Conservation (phyloP, 2,797 vertebrate species). For the Galagoides demidoff region DNA sequence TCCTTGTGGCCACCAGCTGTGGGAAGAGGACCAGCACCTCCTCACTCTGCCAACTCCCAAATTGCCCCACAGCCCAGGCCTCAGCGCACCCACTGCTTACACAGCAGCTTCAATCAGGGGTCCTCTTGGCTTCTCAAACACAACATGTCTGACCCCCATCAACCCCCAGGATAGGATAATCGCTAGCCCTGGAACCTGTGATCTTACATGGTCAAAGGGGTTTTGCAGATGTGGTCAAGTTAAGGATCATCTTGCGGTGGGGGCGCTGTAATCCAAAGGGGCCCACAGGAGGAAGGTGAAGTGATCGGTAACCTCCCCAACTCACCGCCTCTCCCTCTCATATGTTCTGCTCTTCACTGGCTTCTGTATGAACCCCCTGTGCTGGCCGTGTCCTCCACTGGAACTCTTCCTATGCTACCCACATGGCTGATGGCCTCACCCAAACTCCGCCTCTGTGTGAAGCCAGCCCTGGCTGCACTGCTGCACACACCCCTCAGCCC, state of each 20-base stretch:
- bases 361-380: not conserved
- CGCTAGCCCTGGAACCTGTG: not conserved
- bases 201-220: not conserved
- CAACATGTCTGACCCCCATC: no score
- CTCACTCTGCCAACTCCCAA: no score
- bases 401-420: no score
- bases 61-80: not conserved
- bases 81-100: not conserved
- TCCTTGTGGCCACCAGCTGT: not conserved
- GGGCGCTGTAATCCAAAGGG: no score
- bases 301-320: no score
- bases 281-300: not conserved
- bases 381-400: not conserved
- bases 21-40: not conserved
- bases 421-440: no score
- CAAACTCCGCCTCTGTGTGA: not conserved
- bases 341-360: not conserved
- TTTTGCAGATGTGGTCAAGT: not conserved
- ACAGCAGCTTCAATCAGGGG: not conserved
- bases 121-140: no score
- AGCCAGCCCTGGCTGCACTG: accelerated
- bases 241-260: not conserved
- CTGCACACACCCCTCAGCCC: no score
- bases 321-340: not conserved
- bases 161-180: no score